phyloP scores from a whole-genome alignment of 2,113 vertebrate genomes.

The Poeciliopsis retropinna region DNA sequence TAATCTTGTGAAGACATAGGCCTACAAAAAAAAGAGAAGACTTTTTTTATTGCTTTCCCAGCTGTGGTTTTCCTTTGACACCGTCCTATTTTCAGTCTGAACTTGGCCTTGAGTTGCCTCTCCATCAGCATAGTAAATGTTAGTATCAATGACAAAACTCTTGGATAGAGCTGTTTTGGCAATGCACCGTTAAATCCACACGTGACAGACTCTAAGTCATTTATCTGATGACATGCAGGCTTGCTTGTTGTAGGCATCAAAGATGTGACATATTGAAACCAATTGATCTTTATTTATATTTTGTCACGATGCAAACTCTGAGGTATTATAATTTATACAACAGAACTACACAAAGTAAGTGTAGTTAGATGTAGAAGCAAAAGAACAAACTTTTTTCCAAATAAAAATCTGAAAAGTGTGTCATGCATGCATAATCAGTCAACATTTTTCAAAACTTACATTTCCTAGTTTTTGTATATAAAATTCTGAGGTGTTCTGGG shows the following conservation, averaged over 20 bases:
- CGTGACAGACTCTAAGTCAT: background rate
- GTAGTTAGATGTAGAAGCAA: background rate
- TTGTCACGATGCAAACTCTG: background rate
- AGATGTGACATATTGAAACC: background rate
- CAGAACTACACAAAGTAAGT: background rate
- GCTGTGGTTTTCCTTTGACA: background rate
- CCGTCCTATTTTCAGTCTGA: conserved; percentile 6
- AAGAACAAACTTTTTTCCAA: background rate
- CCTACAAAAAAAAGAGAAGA: background rate
- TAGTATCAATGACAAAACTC: conserved; percentile 2
- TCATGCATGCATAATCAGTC: background rate
- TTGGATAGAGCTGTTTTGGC: conserved; percentile 5
- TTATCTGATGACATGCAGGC: conserved; percentile 3
- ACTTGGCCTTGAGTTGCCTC: background rate
- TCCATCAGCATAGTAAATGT: background rate
- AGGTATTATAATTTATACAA: background rate
- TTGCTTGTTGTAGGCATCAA: conserved; percentile 11
- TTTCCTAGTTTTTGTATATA: background rate
- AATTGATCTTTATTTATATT: background rate
- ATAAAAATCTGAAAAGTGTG: background rate
- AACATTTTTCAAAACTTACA: background rate
- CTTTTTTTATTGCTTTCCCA: background rate
- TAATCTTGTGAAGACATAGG: background rate
- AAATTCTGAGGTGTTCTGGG: too few relatives aligned
- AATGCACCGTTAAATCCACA: conserved; percentile 4